Evolutionary conservation across 2,113 vertebrate genomes (phyloP), one percentile per base, ranked within the genome.

Genomic region (Cyphomyrus discorhynchus): DNA sequence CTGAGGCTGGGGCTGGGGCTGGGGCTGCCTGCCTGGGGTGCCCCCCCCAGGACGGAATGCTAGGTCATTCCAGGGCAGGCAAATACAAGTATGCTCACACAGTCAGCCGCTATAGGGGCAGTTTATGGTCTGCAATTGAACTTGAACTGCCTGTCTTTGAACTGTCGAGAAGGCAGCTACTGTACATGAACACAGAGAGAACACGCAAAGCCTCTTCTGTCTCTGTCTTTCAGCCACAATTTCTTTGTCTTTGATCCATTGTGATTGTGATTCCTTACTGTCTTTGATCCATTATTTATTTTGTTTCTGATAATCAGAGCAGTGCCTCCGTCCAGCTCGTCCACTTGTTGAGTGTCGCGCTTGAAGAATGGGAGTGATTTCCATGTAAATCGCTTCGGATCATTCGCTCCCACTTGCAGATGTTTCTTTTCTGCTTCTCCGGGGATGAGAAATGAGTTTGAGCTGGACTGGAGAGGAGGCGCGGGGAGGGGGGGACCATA

Each of bases 311-410:
- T 52, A 53, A 86, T 50, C 86, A 53, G 86, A 35, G 17, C 50
- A n/a, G 31, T 66, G 15, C 58, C 35, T 62, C 50, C 47, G 87
- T 62, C 77, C 50, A 66, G 62, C 82, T 90, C 24, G 42, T 62
- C 87, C 66, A 50, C 50, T 8, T 46, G 90, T 88, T 89, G 84
- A 87, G 94, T 91, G 91, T 91, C 91, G 92, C 89, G 90, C 93
- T 90, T 89, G 35, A 93, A 94, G 93, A 94, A 93, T 92, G 92
- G 93, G 92, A 94, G 93, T 93, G 94, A 96, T 96, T 96, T 95
- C 95, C 94, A 96, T 95, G 94, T 96, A 96, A 96, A 96, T 96
- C 93, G 92, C 95, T 94, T 94, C 93, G 93, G 94, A 93, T 94
- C 94, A 94, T 86, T 82, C 80, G 52, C 58, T 13, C 35, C 82